Percentiles rank a stretch among this genome's conserved stretches.
These are phyloP conservation scores for Drosophila miranda DNA, from an alignment of 1,140 invertebrate species.

Conservation along the genomic window DNA sequence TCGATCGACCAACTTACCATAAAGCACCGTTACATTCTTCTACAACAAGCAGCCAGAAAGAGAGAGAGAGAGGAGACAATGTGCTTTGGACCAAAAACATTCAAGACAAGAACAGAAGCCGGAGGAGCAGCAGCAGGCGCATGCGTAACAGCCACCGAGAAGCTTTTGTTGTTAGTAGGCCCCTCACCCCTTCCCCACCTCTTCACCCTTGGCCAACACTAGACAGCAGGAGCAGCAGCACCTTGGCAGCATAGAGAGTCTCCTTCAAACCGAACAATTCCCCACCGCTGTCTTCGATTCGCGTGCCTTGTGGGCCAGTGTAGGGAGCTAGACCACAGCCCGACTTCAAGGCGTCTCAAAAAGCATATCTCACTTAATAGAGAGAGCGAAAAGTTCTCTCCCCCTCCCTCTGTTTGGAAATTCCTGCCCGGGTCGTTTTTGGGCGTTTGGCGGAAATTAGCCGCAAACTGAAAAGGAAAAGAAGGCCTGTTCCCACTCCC, in stretches of 20 bases:
- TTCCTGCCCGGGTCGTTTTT: constrained; percentile 26
- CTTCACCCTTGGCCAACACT: constrained; percentile 37
- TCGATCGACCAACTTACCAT: constrained; percentile 74
- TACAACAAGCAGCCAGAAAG: constrained; percentile 57
- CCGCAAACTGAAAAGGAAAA: constrained; percentile 20
- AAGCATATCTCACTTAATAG: constrained; percentile 47
- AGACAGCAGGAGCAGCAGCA: no score
- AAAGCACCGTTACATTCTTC: constrained; percentile 77
- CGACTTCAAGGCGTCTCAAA: constrained; percentile 34
- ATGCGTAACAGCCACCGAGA: constrained; percentile 57
- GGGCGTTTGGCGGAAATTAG: constrained; percentile 44
- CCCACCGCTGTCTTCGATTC: no score
- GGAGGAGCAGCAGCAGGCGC: constrained; percentile 13
- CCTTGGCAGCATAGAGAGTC: no score
- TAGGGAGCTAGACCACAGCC: constrained; percentile 35
- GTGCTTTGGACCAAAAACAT: constrained; percentile 47
- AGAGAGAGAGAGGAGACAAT: constrained; percentile 41
- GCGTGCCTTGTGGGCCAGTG: constrained; percentile 15
- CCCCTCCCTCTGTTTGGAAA: constrained; percentile 1
- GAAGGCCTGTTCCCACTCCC: constrained; percentile 9
- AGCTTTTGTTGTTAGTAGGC: constrained; percentile 1
- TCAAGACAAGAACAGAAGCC: constrained; percentile 16
- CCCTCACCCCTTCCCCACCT: not conserved
- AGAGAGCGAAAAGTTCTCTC: no score
- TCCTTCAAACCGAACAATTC: not conserved